Base-by-base conservation (phyloP, 2,113 vertebrate genomes). In the Barnardius zonarius region DNA sequence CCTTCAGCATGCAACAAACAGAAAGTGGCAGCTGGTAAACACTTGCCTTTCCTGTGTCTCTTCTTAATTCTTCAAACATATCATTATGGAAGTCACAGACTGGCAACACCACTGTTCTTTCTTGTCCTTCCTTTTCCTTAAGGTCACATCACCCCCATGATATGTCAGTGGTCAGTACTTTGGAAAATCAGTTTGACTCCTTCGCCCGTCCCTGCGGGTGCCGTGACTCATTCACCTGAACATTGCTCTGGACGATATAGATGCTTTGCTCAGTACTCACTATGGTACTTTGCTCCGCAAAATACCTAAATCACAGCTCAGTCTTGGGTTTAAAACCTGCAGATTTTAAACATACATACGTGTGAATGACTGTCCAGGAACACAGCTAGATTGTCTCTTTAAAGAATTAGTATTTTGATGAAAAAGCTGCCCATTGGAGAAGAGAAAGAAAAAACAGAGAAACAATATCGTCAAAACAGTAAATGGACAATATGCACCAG, bases 151-250 rank as follows among this genome's bases (percentile, higher is more conserved):
- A 1, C 8, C 28, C 37, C 17, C 30, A 4, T 87, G 78, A 86
- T 31, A 55, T 91, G 72, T 95, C 85, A 64, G 30, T 73, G 86
- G 64, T 69, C 93, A 85, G 88, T 74, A 82, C 87, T 79, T 68
- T 55, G 78, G 90, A 95, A 88, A 95, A 96, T 55, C 51, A n/a
- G 15, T 91, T 74, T 88, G 90, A 88, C 87, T 97, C 61, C 68
- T 92, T 66, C 46, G 77, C 92, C 49, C 57, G 28, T 94, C 72
- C 82, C 84, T 78, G 66, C 86, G 94, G 95, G 93, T 41, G 43
- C 64, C 88, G 72, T 95, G 94, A 90, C 48, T 87, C 86, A 95
- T 70, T 43, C 9, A 37, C 76, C 39, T 80, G 80, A 95, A 64
- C 64, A 10, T 37, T 75, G 25, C 69, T 91, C 44, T 90, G 73